These are phyloP conservation scores for Cydia pomonella DNA, from an alignment of 1,140 invertebrate species.

Conservation along the genomic window DNA sequence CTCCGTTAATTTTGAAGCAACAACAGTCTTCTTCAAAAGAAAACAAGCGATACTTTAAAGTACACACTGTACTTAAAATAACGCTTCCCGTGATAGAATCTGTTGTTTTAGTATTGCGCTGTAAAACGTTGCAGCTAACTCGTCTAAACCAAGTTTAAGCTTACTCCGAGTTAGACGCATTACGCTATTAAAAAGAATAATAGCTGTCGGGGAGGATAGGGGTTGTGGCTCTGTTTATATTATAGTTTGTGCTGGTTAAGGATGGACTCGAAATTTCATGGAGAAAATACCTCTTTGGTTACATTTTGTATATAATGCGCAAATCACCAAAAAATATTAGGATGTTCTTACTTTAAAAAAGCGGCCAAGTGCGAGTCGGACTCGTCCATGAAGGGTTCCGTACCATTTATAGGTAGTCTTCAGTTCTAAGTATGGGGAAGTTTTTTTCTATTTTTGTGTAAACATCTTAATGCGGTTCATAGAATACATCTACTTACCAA, in stretches of 20 bases:
- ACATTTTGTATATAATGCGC: too few relatives aligned
- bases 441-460: too few relatives aligned
- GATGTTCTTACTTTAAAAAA: too few relatives aligned
- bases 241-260: neutral
- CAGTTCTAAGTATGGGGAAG: too few relatives aligned
- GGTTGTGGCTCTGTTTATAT: constrained; percentile 13
- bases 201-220: constrained; percentile 17
- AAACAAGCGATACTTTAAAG: neutral
- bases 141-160: constrained; percentile 30
- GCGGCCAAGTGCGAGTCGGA: too few relatives aligned
- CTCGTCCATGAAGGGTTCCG: too few relatives aligned
- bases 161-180: constrained; percentile 27
- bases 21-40: neutral
- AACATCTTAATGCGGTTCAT: too few relatives aligned
- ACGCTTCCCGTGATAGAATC: neutral
- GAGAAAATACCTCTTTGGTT: neutral
- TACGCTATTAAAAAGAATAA: constrained; percentile 33
- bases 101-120: constrained; percentile 26
- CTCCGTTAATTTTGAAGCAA: neutral
- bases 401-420: too few relatives aligned
- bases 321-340: too few relatives aligned
- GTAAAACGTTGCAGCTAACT: constrained; percentile 24
- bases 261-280: neutral
- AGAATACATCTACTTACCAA: too few relatives aligned
- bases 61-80: neutral